Evolutionary conservation across 2,113 vertebrate species (phyloP).

Genomic region (Planiliza haematocheilus): DNA sequence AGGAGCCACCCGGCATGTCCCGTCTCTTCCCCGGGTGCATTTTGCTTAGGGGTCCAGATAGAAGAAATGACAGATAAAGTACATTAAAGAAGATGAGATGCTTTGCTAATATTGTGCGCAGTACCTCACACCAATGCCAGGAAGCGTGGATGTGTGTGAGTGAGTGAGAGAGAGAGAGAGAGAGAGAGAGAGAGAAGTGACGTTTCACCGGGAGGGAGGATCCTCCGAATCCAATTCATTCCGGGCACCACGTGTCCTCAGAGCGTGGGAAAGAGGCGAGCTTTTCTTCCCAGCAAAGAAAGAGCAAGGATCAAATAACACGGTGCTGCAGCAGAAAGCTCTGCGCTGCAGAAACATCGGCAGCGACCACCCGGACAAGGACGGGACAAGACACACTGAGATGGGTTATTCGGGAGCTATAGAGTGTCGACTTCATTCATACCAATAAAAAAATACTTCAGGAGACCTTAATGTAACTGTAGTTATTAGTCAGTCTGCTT

Average conservation of each 20-base stretch:
- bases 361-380: slow-evolving; percentile 75
- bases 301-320: slow-evolving; percentile 89
- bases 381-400: slow-evolving; percentile 50
- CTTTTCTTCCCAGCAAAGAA: slow-evolving; percentile 97
- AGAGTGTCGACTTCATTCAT: slow-evolving; percentile 51
- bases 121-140: slow-evolving; percentile 20
- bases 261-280: slow-evolving; percentile 99
- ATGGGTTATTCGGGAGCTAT: slow-evolving; percentile 50
- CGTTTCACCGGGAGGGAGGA: slow-evolving; percentile 85
- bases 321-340: slow-evolving; percentile 74
- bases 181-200: slow-evolving; percentile 67
- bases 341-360: slow-evolving; percentile 67
- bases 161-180: slow-evolving; percentile 20
- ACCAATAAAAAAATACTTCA: slow-evolving; percentile 50
- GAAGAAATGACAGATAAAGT: neutral
- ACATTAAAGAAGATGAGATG: neutral
- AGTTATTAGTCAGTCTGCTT: slow-evolving; percentile 20
- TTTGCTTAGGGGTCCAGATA: neutral
- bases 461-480: slow-evolving; percentile 23
- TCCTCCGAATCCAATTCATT: slow-evolving; percentile 91
- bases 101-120: neutral
- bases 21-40: slow-evolving; percentile 12
- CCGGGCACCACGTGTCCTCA: slow-evolving; percentile 90
- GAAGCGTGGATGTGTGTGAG: neutral
- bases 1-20: slow-evolving; percentile 49